phyloP scores from a whole-genome alignment of 2,113 vertebrate species.

The Prunella himalayana region DNA sequence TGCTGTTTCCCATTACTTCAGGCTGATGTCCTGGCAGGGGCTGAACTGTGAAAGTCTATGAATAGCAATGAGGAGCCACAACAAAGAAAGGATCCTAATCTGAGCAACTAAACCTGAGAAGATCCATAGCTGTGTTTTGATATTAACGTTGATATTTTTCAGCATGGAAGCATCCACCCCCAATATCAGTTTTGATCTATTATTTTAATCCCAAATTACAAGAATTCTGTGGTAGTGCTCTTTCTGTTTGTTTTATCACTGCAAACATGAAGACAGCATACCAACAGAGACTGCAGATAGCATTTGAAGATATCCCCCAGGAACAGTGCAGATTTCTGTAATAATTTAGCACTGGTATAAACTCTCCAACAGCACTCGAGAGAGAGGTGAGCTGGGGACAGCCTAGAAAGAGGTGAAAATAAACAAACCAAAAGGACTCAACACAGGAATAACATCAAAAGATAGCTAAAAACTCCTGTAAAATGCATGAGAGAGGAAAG shows the following conservation, averaged over 20 bases:
- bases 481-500: background rate
- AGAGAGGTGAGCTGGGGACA: background rate
- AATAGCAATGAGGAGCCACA: conserved; percentile 30
- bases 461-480: background rate
- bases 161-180: background rate
- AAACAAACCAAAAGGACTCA: background rate
- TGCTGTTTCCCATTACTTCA: conserved; percentile 15
- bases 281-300: background rate
- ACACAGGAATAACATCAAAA: background rate
- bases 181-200: background rate
- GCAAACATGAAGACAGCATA: background rate
- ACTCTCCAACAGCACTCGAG: background rate
- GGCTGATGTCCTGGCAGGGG: conserved; percentile 41
- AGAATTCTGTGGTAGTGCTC: background rate
- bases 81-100: background rate
- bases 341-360: conserved; percentile 13
- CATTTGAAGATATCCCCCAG: conserved; percentile 24
- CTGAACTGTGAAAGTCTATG: conserved; percentile 42
- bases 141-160: background rate
- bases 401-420: background rate
- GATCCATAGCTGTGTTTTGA: background rate
- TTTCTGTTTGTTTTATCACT: conserved; percentile 26
- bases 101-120: background rate
- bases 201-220: conserved; percentile 22
- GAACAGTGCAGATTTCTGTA: background rate